Evolutionary conservation across 2,888 invertebrate species (phyloP), one percentile per base, ranked within the genome.

Genomic region (Mellilla xanthometata): DNA sequence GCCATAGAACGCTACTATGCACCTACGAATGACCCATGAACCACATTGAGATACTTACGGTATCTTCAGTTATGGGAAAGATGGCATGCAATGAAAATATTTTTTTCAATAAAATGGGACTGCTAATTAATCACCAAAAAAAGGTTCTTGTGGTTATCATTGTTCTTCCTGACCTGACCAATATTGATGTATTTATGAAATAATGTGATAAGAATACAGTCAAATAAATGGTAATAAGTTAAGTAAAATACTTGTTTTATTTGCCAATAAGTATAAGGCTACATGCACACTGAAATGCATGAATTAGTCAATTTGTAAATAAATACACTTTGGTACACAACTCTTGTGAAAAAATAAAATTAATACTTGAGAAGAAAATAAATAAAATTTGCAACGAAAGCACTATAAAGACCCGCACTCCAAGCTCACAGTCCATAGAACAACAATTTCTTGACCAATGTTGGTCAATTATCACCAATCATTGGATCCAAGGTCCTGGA

Each of bases 401-500:
- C 52, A 46, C 39, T n/a, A 27, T 13, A 7, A 47, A 54, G 49
- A 44, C 49, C 52, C 49, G 47, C 55, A 40, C 30, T 31, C 49
- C 52, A 51, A 54, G 46, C 52, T 47, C 49, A 36, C 23, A 47
- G 42, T 41, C 38, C 32, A 46, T 22, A 57, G 39, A 2, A 12
- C 23, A 12, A n/a, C 15, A 19, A 6, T 24, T n/a, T 5, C 7
- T 24, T 24, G n/a, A 24, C 24, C 7, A n/a, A 24, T n/a, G 24
- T 24, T 24, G 7, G 40, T 42, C 28, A 9, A 1, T 31, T 22
- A 65, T 88, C 81, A 92, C 91, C 92, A 92, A 68, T 94, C 93
- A 61, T 92, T 93, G 29, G 90, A 88, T 47, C 92, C 92, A 29
- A 96, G 88, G 66, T 94, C 94, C 28, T 93, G 90, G 68, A 97